Percentiles rank a stretch among this genome's conserved stretches.
These are phyloP conservation scores for Atta texana DNA, from an alignment of 1,140 invertebrate genomes.

Conservation along the genomic window DNA sequence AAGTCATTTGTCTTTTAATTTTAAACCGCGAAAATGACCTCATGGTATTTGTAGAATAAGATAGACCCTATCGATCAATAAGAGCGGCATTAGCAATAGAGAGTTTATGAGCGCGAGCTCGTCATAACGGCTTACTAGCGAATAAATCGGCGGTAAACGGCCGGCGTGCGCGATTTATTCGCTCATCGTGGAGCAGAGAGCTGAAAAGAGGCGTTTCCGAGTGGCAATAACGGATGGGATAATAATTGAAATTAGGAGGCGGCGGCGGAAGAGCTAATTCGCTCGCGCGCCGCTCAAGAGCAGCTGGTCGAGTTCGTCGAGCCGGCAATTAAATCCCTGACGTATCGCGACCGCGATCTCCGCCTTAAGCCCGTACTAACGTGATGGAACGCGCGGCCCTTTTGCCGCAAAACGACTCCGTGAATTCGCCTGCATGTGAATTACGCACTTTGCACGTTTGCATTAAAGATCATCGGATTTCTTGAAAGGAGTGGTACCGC, in stretches of 20 bases:
- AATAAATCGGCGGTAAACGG: constrained; percentile 62
- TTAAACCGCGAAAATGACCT: not conserved
- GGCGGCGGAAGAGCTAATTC: constrained; percentile 63
- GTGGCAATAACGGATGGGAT: constrained; percentile 74
- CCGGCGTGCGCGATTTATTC: constrained; percentile 60
- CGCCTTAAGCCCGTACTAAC: constrained; percentile 71
- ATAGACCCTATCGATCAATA: constrained; percentile 34
- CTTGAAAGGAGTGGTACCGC: constrained; percentile 1
- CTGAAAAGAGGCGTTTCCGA: constrained; percentile 75
- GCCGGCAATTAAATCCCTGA: constrained; percentile 73
- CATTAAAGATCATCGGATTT: constrained; percentile 14
- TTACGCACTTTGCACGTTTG: constrained; percentile 40
- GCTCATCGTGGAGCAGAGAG: constrained; percentile 41
- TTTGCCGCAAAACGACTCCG: constrained; percentile 31
- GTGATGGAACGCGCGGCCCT: constrained; percentile 62
- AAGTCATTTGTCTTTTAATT: not conserved
- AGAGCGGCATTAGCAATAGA: constrained; percentile 29
- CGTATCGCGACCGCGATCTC: constrained; percentile 70
- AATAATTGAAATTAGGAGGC: constrained; percentile 77
- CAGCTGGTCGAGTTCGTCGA: constrained; percentile 59
- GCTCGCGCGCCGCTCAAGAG: constrained; percentile 33
- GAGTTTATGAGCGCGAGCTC: constrained; percentile 12
- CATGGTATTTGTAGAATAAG: not conserved
- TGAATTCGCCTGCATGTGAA: constrained; percentile 22
- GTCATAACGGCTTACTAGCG: constrained; percentile 7